A percentile compares a stretch with the other conserved stretches of the same genome.
Evolutionary conservation across 92 coral and sea anemone genomes (phyloP).

Genomic region (Ricordea florida): DNA sequence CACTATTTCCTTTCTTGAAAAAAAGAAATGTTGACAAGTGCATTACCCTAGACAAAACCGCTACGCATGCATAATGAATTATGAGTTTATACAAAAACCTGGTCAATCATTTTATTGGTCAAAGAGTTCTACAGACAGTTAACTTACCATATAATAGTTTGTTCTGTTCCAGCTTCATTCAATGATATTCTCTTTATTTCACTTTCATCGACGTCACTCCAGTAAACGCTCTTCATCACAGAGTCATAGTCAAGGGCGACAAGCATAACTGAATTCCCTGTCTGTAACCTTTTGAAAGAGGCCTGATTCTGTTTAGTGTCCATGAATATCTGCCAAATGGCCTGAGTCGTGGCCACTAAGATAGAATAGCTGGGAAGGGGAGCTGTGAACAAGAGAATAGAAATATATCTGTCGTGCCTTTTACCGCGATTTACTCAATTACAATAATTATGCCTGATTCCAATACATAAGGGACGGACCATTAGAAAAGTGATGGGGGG

Average conservation of each 20-base stretch:
- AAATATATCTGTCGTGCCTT: background rate
- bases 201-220: slow-evolving; percentile 70
- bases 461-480: too few species aligned
- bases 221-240: slow-evolving; percentile 79
- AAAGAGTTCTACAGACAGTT: background rate
- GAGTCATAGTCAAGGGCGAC: slow-evolving; percentile 83
- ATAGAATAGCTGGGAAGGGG: slow-evolving; percentile 71
- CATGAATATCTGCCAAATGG: slow-evolving; percentile 74
- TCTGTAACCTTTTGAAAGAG: slow-evolving; percentile 63
- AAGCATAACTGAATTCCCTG: slow-evolving; percentile 60
- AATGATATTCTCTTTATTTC: slow-evolving; percentile 78
- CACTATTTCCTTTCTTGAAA: too few species aligned
- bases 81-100: too few species aligned
- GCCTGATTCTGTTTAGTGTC: slow-evolving; percentile 59
- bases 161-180: slow-evolving; percentile 64
- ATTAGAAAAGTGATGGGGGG: too few species aligned
- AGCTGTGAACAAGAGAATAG: slow-evolving; percentile 31
- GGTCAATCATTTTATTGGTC: too few species aligned
- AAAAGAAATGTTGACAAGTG: too few species aligned
- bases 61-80: too few species aligned
- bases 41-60: too few species aligned
- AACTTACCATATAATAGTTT: slow-evolving; percentile 60
- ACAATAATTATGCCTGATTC: too few species aligned
- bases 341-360: slow-evolving; percentile 53
- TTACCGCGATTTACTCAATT: background rate